Conservation (phyloP, 2,113 vertebrate species). For the Corythornis madagascariensis region DNA sequence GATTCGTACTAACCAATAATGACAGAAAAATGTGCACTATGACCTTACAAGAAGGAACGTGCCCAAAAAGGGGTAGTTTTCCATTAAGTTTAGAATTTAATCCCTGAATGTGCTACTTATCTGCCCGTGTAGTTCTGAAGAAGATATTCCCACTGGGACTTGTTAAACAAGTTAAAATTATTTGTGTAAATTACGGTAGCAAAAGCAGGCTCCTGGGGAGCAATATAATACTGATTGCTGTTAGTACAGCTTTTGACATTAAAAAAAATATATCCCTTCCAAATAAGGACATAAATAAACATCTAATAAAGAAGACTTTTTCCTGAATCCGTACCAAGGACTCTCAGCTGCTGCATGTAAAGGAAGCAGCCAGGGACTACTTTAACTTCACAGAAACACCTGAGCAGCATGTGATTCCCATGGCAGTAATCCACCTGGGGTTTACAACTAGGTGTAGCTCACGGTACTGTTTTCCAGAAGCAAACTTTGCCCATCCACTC, state of each 20-base stretch:
- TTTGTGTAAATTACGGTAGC: background rate
- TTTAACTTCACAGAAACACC: rapidly evolving
- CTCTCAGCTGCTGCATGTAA: background rate
- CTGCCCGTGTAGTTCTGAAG: background rate
- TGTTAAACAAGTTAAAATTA: constrained; percentile 33
- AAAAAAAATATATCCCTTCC: background rate
- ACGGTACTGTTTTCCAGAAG: background rate
- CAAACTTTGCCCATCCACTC: background rate
- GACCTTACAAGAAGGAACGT: background rate
- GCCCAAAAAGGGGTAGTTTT: background rate
- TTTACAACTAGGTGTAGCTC: background rate
- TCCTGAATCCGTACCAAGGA: background rate
- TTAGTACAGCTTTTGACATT: background rate
- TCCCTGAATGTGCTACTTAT: constrained; percentile 11
- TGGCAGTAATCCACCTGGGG: rapidly evolving
- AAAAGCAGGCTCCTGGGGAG: background rate
- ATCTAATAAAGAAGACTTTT: background rate
- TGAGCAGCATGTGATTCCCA: background rate
- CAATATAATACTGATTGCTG: background rate
- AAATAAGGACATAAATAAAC: background rate
- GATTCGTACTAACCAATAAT: background rate
- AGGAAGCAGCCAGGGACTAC: background rate
- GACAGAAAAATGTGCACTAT: background rate
- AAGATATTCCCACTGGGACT: constrained; percentile 38
- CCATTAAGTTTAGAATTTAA: constrained; percentile 2